Evolutionary conservation across 2,888 invertebrate genomes (phyloP), one percentile per base, ranked within the genome.

Genomic region (Esperia sulphurella): DNA sequence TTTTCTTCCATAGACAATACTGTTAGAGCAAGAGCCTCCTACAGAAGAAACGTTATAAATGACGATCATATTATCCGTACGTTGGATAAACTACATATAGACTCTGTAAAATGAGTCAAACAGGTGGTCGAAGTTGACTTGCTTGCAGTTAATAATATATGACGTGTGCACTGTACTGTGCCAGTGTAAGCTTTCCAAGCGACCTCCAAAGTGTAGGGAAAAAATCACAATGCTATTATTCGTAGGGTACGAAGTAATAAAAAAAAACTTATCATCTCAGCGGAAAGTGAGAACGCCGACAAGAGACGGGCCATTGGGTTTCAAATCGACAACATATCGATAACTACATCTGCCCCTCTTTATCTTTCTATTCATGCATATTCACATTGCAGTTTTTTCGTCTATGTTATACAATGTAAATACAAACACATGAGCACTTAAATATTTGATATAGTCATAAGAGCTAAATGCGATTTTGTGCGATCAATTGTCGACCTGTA

Each of bases 151-250:
- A 3, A 3, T 21, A 21, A 21, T 21, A 21, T 5, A 21, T 21
- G n/a, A 3, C 21, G 5, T 21, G 21, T 21, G 21, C n/a, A n/a
- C n/a, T 21, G 21, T 2, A 39, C 41, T 7, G 28, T 41, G 28
- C n/a, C 30, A 41, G 10, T n/a, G 40, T 9, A 40, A 62, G 60
- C 59, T 55, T 61, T 65, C 76, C 74, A 77, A 79, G 68, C 50
- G 61, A 55, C 67, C 67, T 66, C 65, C 29, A 41, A 41, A 12
- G 61, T 63, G 59, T 56, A 48, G 53, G 63, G 59, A 69, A 78
- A 79, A 76, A 63, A 67, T 58, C 62, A 75, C 68, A 76, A 74
- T 75, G 65, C 73, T 63, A 71, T 73, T 75, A 73, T 74, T 65
- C 68, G 58, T 63, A 64, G 61, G 59, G 65, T 63, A 46, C 53